A percentile compares a stretch with the other conserved stretches of the same genome.
Conservation (phyloP, 2,888 invertebrate species). For the Lamellibrachia columna region DNA sequence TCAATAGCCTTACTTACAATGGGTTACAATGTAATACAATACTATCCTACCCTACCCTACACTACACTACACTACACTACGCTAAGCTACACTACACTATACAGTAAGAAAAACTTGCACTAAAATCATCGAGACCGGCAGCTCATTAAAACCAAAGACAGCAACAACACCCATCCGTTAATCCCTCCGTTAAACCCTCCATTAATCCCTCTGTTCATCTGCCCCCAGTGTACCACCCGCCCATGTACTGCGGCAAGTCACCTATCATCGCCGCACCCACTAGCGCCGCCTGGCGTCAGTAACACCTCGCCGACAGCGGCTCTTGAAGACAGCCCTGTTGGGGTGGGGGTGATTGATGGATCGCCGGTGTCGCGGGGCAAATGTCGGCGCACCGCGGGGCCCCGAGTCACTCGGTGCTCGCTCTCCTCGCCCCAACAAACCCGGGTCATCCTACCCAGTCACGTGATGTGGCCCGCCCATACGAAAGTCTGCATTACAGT, state of each 20-base stretch:
- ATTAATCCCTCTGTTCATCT: not conserved
- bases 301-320: not conserved
- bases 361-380: not conserved
- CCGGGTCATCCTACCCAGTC: not conserved
- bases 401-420: conserved; percentile 2
- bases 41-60: not conserved
- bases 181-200: not conserved
- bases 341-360: not conserved
- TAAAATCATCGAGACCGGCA: no score
- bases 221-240: not conserved
- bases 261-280: not conserved
- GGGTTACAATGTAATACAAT: conserved; percentile 17
- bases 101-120: not conserved
- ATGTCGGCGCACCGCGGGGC: not conserved
- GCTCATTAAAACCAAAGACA: no score
- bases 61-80: conserved; percentile 18
- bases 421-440: not conserved
- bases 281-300: not conserved
- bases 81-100: not conserved
- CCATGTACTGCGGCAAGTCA: not conserved
- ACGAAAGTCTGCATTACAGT: no score
- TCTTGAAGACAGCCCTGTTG: not conserved
- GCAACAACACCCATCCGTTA: not conserved
- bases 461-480: no score
- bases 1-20: no score